Percentiles rank a stretch among this genome's conserved stretches.
These are phyloP conservation scores for Drosophila niveifrons DNA, from an alignment of 2,888 invertebrate genomes.

Conservation along the genomic window DNA sequence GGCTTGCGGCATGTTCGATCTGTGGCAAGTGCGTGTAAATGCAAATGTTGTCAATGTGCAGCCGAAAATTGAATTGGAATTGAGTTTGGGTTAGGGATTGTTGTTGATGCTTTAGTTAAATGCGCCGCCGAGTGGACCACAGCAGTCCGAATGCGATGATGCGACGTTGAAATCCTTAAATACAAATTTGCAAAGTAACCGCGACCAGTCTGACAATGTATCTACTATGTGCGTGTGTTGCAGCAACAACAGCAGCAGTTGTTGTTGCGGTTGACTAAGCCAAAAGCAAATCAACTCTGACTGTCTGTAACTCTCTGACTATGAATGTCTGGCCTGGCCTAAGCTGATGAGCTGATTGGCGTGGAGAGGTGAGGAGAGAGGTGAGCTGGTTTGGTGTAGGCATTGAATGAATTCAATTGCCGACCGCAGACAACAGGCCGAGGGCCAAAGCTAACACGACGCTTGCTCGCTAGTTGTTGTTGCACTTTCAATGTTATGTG, in stretches of 20 bases:
- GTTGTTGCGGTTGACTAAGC: constrained; percentile 70
- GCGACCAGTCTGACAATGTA: constrained; percentile 60
- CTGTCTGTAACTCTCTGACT: constrained; percentile 33
- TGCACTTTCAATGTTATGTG: constrained; percentile 68
- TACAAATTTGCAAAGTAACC: constrained; percentile 84
- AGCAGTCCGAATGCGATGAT: constrained; percentile 36
- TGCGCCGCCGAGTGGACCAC: constrained; percentile 50
- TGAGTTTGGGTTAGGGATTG: constrained; percentile 15
- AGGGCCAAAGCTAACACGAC: constrained; percentile 69
- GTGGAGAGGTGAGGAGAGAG: neutral
- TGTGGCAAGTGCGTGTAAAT: constrained; percentile 77
- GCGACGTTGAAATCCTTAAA: constrained; percentile 63
- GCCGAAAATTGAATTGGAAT: constrained; percentile 74
- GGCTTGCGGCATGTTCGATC: constrained; percentile 65
- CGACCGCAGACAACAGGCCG: constrained; percentile 70
- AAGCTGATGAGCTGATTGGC: neutral
- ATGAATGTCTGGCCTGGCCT: constrained; percentile 31
- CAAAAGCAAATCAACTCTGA: constrained; percentile 68
- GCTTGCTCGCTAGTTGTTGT: constrained; percentile 40
- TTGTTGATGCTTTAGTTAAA: constrained; percentile 61
- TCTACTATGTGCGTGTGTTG: constrained; percentile 8
- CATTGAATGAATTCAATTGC: constrained; percentile 78
- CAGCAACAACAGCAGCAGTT: constrained; percentile 17
- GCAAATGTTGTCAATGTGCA: constrained; percentile 74
- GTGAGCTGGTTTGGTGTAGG: constrained; percentile 16